Percentiles rank a stretch among this genome's conserved stretches.
Evolutionary conservation across 2,888 invertebrate genomes (phyloP).

Genomic region (Deilephila elpenor): DNA sequence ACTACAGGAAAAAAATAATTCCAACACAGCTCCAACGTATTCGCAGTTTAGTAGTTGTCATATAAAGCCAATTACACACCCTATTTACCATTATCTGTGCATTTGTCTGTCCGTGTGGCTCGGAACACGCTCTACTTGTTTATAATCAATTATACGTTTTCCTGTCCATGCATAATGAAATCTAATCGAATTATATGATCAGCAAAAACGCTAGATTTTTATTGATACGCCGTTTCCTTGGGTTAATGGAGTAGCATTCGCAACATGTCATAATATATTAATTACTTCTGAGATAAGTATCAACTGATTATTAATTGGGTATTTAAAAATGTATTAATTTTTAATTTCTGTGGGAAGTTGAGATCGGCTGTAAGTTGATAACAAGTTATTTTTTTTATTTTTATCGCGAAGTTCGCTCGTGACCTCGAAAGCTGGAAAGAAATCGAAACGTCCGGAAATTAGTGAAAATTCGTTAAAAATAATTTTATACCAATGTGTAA

Average conservation of each 20-base stretch:
- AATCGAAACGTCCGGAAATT: no score
- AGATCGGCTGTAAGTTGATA: background rate
- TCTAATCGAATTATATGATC: conserved; percentile 42
- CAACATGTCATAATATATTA: conserved; percentile 20
- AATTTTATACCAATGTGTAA: no score
- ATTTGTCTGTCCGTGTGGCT: conserved; percentile 14
- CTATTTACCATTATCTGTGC: conserved; percentile 20
- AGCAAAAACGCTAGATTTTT: conserved; percentile 24
- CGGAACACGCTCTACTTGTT: conserved; percentile 44
- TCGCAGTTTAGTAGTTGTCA: background rate
- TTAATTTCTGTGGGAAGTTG: conserved; percentile 10
- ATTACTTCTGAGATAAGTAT: conserved; percentile 8
- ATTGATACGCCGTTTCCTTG: conserved; percentile 26
- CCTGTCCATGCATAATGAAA: conserved; percentile 48
- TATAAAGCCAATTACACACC: conserved; percentile 9
- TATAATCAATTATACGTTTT: conserved; percentile 56
- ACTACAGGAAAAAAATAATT: background rate
- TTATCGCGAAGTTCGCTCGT: no score
- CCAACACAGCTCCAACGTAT: background rate
- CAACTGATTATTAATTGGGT: conserved; percentile 9
- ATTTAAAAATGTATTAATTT: conserved; percentile 15
- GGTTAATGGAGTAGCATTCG: conserved; percentile 24
- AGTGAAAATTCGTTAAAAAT: no score
- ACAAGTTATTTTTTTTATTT: background rate
- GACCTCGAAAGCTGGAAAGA: no score